Percentiles rank a stretch among this genome's conserved stretches.
phyloP scores from a whole-genome alignment of 1,140 invertebrate genomes.

The Delia radicum region DNA sequence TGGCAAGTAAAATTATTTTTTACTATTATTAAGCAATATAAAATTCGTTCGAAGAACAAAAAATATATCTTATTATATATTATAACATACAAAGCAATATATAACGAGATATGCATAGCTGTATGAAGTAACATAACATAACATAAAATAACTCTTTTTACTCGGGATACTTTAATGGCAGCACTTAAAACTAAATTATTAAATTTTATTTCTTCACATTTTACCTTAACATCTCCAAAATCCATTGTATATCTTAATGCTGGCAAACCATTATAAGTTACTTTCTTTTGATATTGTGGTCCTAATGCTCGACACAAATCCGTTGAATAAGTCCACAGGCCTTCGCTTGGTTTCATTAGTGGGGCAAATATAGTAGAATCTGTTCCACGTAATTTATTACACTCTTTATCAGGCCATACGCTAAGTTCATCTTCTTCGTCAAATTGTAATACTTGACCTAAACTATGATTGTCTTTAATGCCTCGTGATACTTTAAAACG shows the following conservation, averaged over 20 bases:
- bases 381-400: conserved; percentile 70
- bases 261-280: conserved; percentile 64
- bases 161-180: no score
- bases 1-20: no score
- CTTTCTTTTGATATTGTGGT: conserved; percentile 61
- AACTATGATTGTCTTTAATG: conserved; percentile 62
- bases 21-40: no score
- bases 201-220: background rate
- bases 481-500: conserved; percentile 67
- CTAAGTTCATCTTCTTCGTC: conserved; percentile 60
- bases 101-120: no score
- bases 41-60: no score
- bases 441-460: conserved; percentile 65
- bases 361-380: conserved; percentile 77
- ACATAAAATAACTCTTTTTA: no score
- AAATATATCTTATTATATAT: background rate
- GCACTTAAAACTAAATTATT: no score
- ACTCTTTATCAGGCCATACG: conserved; percentile 63
- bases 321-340: conserved; percentile 62
- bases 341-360: conserved; percentile 60
- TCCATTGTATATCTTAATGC: conserved; percentile 67
- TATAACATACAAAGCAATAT: background rate
- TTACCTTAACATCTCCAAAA: conserved; percentile 63
- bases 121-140: no score
- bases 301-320: conserved; percentile 69